Base-by-base conservation (phyloP, 2,113 vertebrate genomes). In the Sisor rabdophorus region DNA sequence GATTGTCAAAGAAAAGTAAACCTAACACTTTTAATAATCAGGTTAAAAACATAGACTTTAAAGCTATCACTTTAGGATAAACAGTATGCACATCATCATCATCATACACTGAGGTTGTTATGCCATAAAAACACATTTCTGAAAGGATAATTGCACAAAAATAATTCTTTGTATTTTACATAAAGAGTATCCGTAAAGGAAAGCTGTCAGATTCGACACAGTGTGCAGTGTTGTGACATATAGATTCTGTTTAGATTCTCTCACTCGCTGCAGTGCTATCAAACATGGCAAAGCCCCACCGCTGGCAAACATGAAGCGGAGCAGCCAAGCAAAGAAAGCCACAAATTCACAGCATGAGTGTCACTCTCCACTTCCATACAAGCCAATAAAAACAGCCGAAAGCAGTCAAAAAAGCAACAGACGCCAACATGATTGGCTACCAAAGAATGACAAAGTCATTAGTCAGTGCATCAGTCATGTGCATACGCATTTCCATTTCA, bases 391-490 rank as follows among this genome's bases (percentile, higher is more conserved):
- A 69, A 76, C 76, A 24, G 73, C 71, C 65, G 3, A 70, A 48
- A 71, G 30, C 56, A 64, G 58, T 22, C 32, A 72, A 72, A 78
- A 63, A 22, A 64, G 69, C 36, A 47, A 65, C 58, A 74, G 58
- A 73, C 48, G 40, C 40, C 40, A 44, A 44, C 40, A 9, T 54
- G 17, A 52, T 70, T 59, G 55, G 67, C 80, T 82, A 76, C 40
- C 73, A 79, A 58, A 81, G 74, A 69, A 74, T 64, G 79, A 44
- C 50, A 13, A 28, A 32, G 19, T n/a, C n/a, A 13, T 36, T 58
- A 52, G 48, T 74, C 78, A 73, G 78, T 80, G 75, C 75, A 82
- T 73, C 81, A 54, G 67, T 79, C 70, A 65, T 56, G 61, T 75
- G 71, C 67, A 75, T 68, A 28, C 69, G 63, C 63, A n/a, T 36